Conservation (phyloP, 2,113 vertebrate genomes). For the Cavia porcellus region DNA sequence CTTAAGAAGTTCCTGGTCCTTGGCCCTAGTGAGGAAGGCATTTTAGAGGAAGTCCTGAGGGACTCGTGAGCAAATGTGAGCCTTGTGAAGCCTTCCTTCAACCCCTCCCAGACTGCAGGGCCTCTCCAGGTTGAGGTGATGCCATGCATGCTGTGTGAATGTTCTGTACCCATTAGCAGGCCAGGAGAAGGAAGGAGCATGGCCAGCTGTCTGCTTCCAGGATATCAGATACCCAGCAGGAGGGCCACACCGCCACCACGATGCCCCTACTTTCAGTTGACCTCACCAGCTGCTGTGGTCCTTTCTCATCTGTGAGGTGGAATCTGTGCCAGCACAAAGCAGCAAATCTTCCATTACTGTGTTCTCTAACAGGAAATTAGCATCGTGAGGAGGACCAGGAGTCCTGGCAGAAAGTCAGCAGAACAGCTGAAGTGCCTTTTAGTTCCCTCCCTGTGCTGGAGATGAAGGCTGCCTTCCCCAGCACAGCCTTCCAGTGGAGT, state of each 20-base stretch:
- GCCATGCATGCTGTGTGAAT: slow-evolving; percentile 90
- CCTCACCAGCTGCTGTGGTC: slow-evolving; percentile 89
- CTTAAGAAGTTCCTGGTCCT: not conserved
- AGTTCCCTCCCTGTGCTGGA: slow-evolving; percentile 48
- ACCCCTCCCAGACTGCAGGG: slow-evolving; percentile 30
- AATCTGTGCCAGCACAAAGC: slow-evolving; percentile 65
- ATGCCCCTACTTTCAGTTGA: slow-evolving; percentile 90
- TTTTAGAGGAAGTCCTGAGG: not conserved
- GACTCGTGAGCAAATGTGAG: not conserved
- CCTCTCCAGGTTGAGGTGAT: slow-evolving; percentile 53
- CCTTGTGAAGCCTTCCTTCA: not conserved
- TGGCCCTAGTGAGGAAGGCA: not conserved
- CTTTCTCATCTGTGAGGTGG: slow-evolving; percentile 92
- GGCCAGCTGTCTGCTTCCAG: slow-evolving; percentile 86
- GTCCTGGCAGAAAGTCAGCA: not conserved
- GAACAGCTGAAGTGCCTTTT: not conserved
- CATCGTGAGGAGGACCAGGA: slow-evolving; percentile 84
- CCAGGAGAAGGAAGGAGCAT: slow-evolving; percentile 91
- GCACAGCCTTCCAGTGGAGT: slow-evolving; percentile 83
- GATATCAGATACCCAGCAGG: slow-evolving; percentile 87
- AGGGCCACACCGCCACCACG: slow-evolving; percentile 86
- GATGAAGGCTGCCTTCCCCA: slow-evolving; percentile 77
- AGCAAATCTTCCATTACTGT: slow-evolving; percentile 84
- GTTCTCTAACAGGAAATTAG: slow-evolving; percentile 89
- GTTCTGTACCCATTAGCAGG: slow-evolving; percentile 85